Base-by-base conservation (phyloP, 1,140 invertebrate species). In the Bathynomus jamesi region DNA sequence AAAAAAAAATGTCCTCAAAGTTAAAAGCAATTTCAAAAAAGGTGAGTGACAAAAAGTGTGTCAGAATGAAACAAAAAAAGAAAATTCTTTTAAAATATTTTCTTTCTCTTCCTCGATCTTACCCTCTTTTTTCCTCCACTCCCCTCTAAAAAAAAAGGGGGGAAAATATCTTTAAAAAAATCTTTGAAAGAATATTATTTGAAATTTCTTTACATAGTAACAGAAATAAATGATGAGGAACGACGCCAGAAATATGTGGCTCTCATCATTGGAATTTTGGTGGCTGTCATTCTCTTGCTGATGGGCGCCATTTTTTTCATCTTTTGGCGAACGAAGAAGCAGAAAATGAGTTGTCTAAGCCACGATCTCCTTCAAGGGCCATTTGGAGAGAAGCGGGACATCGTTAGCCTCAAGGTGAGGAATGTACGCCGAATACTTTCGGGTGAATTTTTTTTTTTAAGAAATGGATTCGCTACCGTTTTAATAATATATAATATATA, bases 211-310 rank as follows among this genome's bases (percentile, higher is more conserved):
- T 53, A 13, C 46, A 53, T 53, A 53, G 81, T 73, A 82, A 83
- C 74, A 78, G 76, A 70, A 32, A 61, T 76, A 29, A 69, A 65
- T 24, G 75, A 71, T 24, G 72, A 69, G 21, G 60, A 69, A 0
- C 65, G 69, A 10, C 89, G 90, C 73, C 87, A 90, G 7, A 85
- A 89, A 1, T 90, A 91, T 82, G 88, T 94, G 84, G 91, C 90
- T 4, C 86, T 94, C 70, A 89, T 93, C 61, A 89, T 94, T 64
- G 90, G 91, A 1, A 88, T 91, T 0, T 82, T 94, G 40, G 89
- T 88, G 17, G 89, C 90, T 1, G 86, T 93, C 17, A 90, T 93
- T n/a, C 85, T 93, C 32, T 80, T 92, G 0, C 80, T 91, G 11
- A 88, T 86, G 2, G 87, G 89, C 0, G 87, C 89, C 24, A 90